Conservation (phyloP, 2,888 invertebrate species). For the Glyphotaelius pellucidus region DNA sequence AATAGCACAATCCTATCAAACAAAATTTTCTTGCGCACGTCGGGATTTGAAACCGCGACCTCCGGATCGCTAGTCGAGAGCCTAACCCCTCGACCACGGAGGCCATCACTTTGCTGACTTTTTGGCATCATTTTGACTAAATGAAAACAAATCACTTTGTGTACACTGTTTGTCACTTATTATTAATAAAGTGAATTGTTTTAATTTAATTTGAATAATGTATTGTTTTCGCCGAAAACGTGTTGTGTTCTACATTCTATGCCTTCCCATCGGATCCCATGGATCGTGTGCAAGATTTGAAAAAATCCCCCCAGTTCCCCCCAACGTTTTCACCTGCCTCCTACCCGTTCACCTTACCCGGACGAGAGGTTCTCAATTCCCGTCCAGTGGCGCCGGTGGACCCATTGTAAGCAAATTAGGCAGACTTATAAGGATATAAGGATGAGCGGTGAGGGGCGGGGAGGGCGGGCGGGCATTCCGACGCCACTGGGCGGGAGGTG, state of each 20-base stretch:
- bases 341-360: not conserved
- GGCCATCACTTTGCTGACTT: no score
- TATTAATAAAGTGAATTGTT: no score
- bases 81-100: no score
- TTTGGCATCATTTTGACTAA: no score
- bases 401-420: conserved; percentile 66
- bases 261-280: not conserved
- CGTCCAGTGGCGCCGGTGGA: conserved; percentile 57
- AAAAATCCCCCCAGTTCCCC: not conserved
- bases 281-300: not conserved
- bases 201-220: no score
- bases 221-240: not conserved
- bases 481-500: not conserved
- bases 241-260: not conserved
- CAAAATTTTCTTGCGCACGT: no score
- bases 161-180: no score
- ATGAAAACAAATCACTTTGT: no score
- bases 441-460: conserved; percentile 25
- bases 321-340: not conserved
- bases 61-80: no score
- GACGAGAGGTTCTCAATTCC: conserved; percentile 30
- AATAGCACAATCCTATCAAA: no score
- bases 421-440: conserved; percentile 59
- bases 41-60: no score
- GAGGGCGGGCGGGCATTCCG: conserved; percentile 10